phyloP scores from a whole-genome alignment of 1,140 invertebrate genomes.

The Musca domestica region DNA sequence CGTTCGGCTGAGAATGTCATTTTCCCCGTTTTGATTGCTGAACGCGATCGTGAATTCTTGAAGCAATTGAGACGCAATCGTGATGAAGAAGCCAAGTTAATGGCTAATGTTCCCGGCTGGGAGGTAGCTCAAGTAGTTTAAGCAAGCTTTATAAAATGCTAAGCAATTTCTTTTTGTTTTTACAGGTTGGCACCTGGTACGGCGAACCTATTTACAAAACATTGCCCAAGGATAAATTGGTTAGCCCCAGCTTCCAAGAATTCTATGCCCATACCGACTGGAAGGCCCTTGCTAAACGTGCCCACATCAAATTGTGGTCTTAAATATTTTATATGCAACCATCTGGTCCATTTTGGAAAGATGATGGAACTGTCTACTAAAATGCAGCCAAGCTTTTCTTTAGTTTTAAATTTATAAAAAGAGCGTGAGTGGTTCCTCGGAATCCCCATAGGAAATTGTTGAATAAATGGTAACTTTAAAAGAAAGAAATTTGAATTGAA shows the following conservation, averaged over 20 bases:
- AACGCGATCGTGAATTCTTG: slow-evolving; percentile 77
- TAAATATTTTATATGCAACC: slow-evolving; percentile 44
- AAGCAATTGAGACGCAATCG: slow-evolving; percentile 77
- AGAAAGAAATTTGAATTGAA: too few species aligned
- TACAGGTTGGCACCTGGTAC: slow-evolving; percentile 76
- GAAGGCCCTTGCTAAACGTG: slow-evolving; percentile 57
- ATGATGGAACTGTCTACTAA: neutral
- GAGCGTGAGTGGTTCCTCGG: too few species aligned
- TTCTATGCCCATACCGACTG: slow-evolving; percentile 67
- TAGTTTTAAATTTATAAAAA: too few species aligned
- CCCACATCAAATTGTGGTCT: slow-evolving; percentile 57
- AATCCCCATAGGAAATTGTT: too few species aligned
- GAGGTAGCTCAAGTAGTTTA: slow-evolving; percentile 52
- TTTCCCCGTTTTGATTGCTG: slow-evolving; percentile 73
- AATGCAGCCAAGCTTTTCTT: too few species aligned
- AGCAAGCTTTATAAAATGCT: neutral
- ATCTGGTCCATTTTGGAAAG: neutral
- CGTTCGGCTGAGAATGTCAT: slow-evolving; percentile 72
- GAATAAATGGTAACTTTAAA: too few species aligned
- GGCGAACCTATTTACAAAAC: slow-evolving; percentile 77
- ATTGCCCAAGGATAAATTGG: slow-evolving; percentile 58
- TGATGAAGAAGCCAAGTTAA: slow-evolving; percentile 80
- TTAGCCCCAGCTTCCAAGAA: slow-evolving; percentile 65
- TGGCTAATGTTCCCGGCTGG: slow-evolving; percentile 87
- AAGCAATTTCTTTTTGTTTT: slow-evolving; percentile 8